A percentile compares a stretch with the other conserved stretches of the same genome.
Conservation (phyloP, 2,113 vertebrate species). For the Orcinus orca region DNA sequence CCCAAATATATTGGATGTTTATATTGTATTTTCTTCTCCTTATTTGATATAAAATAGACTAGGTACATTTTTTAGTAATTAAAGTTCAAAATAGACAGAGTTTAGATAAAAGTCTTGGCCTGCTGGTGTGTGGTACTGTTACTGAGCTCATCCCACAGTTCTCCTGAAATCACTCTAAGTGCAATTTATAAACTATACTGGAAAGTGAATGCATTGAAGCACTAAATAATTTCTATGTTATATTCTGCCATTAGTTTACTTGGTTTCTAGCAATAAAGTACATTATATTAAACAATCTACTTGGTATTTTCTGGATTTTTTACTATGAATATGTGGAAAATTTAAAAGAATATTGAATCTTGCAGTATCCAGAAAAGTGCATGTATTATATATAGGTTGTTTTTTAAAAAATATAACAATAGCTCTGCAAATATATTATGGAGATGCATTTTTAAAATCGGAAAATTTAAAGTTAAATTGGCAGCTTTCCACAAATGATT, state of each 20-base stretch:
- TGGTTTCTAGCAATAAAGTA: background rate
- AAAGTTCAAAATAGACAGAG: background rate
- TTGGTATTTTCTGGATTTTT: constrained; percentile 21
- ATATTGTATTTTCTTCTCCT: background rate
- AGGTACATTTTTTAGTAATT: background rate
- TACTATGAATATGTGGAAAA: background rate
- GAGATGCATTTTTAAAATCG: background rate
- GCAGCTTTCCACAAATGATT: background rate
- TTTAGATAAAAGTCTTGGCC: background rate
- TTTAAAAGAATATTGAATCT: background rate
- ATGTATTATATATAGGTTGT: background rate
- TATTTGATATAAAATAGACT: background rate
- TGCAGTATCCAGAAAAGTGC: background rate
- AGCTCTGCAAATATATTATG: constrained; percentile 22
- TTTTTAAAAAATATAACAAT: background rate
- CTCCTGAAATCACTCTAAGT: background rate
- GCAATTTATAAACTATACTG: background rate
- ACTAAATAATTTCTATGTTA: background rate
- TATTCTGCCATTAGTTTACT: background rate
- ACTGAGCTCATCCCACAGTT: background rate
- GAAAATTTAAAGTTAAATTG: background rate
- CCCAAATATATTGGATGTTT: background rate
- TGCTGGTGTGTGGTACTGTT: background rate
- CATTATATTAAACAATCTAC: background rate
- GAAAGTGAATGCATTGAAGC: background rate